Percentiles rank a stretch among this genome's conserved stretches.
phyloP scores from a whole-genome alignment of 2,888 invertebrate genomes.

The Caradrina clavipalpis region DNA sequence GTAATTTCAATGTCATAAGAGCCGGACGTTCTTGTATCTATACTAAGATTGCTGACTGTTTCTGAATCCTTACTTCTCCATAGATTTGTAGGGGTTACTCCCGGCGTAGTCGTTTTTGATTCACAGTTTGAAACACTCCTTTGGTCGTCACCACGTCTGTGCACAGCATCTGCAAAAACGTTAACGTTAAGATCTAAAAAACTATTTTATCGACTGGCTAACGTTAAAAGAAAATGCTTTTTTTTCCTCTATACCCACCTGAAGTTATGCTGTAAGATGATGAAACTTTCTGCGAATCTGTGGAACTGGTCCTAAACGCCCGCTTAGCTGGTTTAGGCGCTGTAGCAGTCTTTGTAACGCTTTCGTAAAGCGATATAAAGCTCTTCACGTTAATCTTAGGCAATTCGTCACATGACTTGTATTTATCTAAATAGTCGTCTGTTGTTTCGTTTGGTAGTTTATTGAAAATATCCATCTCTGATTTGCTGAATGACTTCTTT shows the following conservation, averaged over 20 bases:
- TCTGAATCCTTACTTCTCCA: conserved; percentile 68
- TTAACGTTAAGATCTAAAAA: background rate
- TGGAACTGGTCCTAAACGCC: conserved; percentile 68
- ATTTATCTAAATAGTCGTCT: conserved; percentile 80
- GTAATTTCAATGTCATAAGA: conserved; percentile 71
- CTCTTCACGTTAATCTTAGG: conserved; percentile 86
- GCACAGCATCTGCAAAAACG: conserved; percentile 74
- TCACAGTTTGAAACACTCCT: conserved; percentile 49
- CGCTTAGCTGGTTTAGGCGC: conserved; percentile 68
- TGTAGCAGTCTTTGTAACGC: conserved; percentile 77
- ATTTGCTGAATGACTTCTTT: conserved; percentile 84
- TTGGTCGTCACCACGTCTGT: conserved; percentile 56
- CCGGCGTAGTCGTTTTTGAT: conserved; percentile 45
- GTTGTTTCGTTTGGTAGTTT: conserved; percentile 73
- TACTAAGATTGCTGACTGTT: conserved; percentile 68
- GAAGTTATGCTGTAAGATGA: conserved; percentile 76
- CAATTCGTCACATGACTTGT: conserved; percentile 86
- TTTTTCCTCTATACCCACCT: conserved; percentile 70
- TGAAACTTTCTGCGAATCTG: conserved; percentile 70
- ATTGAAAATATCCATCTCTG: conserved; percentile 88
- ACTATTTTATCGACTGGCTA: background rate
- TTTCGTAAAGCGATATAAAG: conserved; percentile 86
- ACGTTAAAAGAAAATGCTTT: background rate
- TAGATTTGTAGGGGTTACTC: conserved; percentile 60
- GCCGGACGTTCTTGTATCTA: conserved; percentile 70